phyloP scores from a whole-genome alignment of 2,888 invertebrate species.

The Leucoma salicis region DNA sequence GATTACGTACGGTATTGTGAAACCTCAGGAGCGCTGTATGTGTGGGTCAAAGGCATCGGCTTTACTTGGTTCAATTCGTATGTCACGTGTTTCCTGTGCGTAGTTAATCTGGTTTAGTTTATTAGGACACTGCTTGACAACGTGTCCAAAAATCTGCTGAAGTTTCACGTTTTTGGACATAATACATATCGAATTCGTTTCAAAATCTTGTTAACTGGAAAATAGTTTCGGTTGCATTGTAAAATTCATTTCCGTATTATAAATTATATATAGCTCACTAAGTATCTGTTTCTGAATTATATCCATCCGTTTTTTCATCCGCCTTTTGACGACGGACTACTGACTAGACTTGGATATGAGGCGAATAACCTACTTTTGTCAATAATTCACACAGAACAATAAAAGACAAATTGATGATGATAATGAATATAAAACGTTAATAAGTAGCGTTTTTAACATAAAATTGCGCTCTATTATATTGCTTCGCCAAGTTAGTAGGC shows the following conservation, averaged over 20 bases:
- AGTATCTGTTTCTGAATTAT: too few relatives aligned
- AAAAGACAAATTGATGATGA: not conserved
- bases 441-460: not conserved
- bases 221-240: too few relatives aligned
- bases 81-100: constrained; percentile 5
- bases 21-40: constrained; percentile 39
- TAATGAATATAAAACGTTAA: not conserved
- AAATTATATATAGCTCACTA: too few relatives aligned
- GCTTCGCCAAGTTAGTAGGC: constrained; percentile 9
- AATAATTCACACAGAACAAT: not conserved
- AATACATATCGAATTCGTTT: too few relatives aligned
- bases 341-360: too few relatives aligned
- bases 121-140: not conserved
- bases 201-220: too few relatives aligned
- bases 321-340: too few relatives aligned
- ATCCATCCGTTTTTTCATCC: too few relatives aligned
- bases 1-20: constrained; percentile 52
- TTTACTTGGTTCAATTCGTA: constrained; percentile 33
- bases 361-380: not conserved
- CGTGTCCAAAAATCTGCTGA: not conserved
- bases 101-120: constrained; percentile 3
- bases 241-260: too few relatives aligned
- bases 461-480: not conserved
- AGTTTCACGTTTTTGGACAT: too few relatives aligned
- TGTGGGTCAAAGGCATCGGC: constrained; percentile 53